A percentile compares a stretch with the other conserved stretches of the same genome.
Evolutionary conservation across 1,140 invertebrate species (phyloP).

Genomic region (Drosophila aff.): DNA sequence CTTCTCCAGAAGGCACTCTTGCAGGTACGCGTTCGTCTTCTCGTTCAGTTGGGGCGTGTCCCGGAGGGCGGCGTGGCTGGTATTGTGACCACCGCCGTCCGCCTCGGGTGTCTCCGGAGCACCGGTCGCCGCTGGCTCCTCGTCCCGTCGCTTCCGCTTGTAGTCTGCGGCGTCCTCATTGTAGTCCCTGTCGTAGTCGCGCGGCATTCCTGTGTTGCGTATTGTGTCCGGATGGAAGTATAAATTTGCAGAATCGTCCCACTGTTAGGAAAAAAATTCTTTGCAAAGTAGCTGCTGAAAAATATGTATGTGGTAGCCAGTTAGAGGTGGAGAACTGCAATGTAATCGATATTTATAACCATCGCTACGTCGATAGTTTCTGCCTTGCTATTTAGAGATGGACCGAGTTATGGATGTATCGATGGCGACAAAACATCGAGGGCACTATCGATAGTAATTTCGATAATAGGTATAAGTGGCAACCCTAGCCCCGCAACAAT

Average conservation of each 20-base stretch:
- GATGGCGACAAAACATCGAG: not conserved
- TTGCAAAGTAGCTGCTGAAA: constrained; percentile 32
- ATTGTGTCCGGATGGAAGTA: not conserved
- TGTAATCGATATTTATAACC: not conserved
- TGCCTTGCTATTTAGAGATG: too few species aligned
- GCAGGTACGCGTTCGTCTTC: constrained; percentile 78
- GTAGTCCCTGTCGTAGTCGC: constrained; percentile 81
- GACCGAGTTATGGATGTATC: not conserved
- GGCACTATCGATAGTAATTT: not conserved
- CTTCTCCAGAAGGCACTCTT: constrained; percentile 78
- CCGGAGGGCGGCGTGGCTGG: constrained; percentile 63
- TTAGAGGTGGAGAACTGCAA: not conserved
- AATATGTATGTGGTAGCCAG: constrained; percentile 44
- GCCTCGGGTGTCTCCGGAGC: constrained; percentile 62
- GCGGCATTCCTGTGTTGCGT: constrained; percentile 62
- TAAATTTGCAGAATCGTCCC: not conserved
- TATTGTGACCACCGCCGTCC: constrained; percentile 64
- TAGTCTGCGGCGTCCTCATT: constrained; percentile 81
- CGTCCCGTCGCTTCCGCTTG: constrained; percentile 79
- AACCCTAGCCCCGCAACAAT: constrained; percentile 9
- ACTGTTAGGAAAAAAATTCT: constrained; percentile 14
- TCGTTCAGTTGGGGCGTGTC: constrained; percentile 80
- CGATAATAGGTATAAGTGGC: not conserved
- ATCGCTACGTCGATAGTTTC: not conserved
- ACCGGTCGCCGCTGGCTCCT: constrained; percentile 66